These are phyloP conservation scores for Cosmorhoe ocellata DNA, from an alignment of 2,888 invertebrate genomes.

Conservation along the genomic window DNA sequence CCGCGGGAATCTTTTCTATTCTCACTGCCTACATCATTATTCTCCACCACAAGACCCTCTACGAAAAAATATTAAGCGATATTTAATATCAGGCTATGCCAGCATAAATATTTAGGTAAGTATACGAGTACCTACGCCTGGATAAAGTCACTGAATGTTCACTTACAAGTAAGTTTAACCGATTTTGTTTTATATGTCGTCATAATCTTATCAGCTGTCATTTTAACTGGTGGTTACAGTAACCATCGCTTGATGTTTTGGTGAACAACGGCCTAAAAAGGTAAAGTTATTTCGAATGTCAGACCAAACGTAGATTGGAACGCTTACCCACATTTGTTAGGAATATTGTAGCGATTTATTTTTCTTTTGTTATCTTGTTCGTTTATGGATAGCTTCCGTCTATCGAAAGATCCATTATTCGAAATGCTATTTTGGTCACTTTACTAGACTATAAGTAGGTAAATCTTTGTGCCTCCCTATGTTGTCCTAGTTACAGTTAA, in stretches of 20 bases:
- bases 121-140: too few species aligned
- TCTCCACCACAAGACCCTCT: constrained; percentile 27
- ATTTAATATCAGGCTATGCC: constrained; percentile 39
- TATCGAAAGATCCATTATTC: constrained; percentile 41
- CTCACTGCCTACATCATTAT: constrained; percentile 37
- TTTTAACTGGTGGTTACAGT: not conserved
- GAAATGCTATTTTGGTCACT: too few species aligned
- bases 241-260: not conserved
- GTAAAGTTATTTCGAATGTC: constrained; percentile 47
- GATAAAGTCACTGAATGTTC: constrained; percentile 14
- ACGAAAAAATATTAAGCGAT: constrained; percentile 38
- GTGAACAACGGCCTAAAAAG: constrained; percentile 29
- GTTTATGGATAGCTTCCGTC: constrained; percentile 55
- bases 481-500: too few species aligned
- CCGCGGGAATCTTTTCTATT: constrained; percentile 34
- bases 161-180: not conserved
- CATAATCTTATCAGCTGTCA: not conserved
- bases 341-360: constrained; percentile 63
- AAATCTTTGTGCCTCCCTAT: too few species aligned
- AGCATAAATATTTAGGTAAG: constrained; percentile 26
- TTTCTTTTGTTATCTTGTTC: constrained; percentile 53
- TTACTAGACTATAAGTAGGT: not conserved
- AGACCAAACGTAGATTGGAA: constrained; percentile 57
- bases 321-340: constrained; percentile 62
- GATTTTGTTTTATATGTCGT: not conserved